Base-by-base conservation (phyloP, 30 jellyfish, hydroid and myxozoan species). In the Catostylus mosaicus region DNA sequence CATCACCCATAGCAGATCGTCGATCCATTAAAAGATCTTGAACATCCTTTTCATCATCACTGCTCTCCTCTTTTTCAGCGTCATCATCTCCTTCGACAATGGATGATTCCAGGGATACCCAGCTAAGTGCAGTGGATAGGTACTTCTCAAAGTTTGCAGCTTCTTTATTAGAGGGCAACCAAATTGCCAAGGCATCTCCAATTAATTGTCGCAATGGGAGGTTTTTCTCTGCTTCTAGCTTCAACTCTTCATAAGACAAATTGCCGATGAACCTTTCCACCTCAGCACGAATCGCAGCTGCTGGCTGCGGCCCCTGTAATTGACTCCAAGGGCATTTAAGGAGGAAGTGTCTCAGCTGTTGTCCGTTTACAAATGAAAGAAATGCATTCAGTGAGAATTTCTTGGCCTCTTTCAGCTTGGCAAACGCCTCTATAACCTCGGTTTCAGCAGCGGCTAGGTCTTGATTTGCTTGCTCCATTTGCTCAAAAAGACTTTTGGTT, bases 21-120 rank as follows among this genome's bases (percentile, higher is more conserved):
- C 96, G 24, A 37, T 77, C 82, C 10, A 18, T 26, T 4, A 48
- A 87, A 32, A 59, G 27, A 7, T 54, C 80, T 30, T 52, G 43
- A 37, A 87, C 64, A 33, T 87, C 90, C 57, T 76, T 54, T 67
- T 76, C 96, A 31, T 87, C 87, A 56, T 52, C 90, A 57, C 73
- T 34, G 57, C 31, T 78, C 29, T 19, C 56, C 0, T 65, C 87
- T 6, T 52, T 91, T n/a, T 22, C 89, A 20, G 38, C 35, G 32
- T 57, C 85, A n/a, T 32, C 80, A 54, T 24, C 71, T 14, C 26
- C 45, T 70, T 68, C 78, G 5, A 29, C 60, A 20, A 3, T 9
- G 27, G 72, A 78, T 47, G 83, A 60, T 1, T 61, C 76, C 22
- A 29, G 67, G 12, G 80, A 40, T 34, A 47, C 45, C 86, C 75